Conservation (phyloP, 2,113 vertebrate genomes). For the Sinocyclocheilus rhinocerous region DNA sequence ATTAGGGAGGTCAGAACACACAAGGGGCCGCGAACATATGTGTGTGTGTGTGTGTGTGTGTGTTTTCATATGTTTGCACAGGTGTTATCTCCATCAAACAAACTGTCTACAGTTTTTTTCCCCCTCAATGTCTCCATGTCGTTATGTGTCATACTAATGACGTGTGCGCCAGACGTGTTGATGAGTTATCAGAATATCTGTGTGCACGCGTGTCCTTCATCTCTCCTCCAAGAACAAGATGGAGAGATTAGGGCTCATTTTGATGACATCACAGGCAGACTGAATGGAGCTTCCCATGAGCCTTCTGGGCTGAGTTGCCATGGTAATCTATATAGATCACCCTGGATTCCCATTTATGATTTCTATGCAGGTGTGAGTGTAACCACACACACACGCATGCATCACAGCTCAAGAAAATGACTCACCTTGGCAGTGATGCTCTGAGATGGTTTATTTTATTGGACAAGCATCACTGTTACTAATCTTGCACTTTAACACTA, state of each 20-base stretch:
- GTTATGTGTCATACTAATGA: not conserved
- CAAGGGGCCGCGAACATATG: not conserved
- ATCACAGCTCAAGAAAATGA: constrained; percentile 26
- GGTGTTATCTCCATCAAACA: constrained; percentile 31
- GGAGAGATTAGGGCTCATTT: constrained; percentile 49
- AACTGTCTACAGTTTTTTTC: not conserved
- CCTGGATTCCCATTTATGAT: constrained; percentile 41
- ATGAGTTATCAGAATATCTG: not conserved
- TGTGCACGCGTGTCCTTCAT: constrained; percentile 49
- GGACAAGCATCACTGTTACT: not conserved
- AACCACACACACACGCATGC: not conserved
- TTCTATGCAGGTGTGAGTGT: constrained; percentile 36
- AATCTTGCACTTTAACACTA: not conserved
- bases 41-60: not conserved
- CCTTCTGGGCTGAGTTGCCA: constrained; percentile 51
- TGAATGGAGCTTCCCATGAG: constrained; percentile 47
- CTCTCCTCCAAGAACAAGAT: constrained; percentile 49
- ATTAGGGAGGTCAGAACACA: constrained; percentile 39
- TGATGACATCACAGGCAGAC: constrained; percentile 56
- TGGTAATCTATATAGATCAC: constrained; percentile 45
- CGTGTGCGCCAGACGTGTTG: not conserved
- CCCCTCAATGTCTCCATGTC: not conserved
- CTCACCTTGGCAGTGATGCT: not conserved
- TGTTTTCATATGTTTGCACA: constrained; percentile 10
- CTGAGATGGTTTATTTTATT: constrained; percentile 10